Conservation (phyloP, 2,888 invertebrate species). For the Nysson spinosus region DNA sequence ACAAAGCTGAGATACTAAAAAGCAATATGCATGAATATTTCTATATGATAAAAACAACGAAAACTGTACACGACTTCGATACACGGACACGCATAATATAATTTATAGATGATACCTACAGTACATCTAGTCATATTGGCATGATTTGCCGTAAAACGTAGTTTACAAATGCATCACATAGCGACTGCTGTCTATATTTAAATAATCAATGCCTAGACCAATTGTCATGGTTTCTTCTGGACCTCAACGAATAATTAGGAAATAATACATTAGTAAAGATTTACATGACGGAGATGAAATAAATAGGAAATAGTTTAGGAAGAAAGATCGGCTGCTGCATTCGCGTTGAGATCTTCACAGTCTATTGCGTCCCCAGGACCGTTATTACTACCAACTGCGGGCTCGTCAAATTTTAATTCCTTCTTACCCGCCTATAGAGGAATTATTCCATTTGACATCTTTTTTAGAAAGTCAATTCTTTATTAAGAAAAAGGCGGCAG, state of each 20-base stretch:
- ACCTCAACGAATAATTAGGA: conserved; percentile 8
- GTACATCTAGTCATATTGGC: conserved; percentile 21
- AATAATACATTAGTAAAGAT: conserved; percentile 2
- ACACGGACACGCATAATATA: conserved; percentile 17
- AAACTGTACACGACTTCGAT: conserved; percentile 39
- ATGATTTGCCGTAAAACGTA: conserved; percentile 3
- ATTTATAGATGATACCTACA: conserved; percentile 15
- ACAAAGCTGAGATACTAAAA: conserved; percentile 26
- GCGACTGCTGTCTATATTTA: neutral
- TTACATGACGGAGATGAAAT: conserved; percentile 3
- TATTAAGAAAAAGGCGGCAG: conserved; percentile 43
- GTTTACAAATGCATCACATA: conserved; percentile 6
- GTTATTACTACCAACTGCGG: conserved; percentile 52
- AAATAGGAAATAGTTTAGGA: conserved; percentile 37
- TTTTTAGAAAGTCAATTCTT: conserved; percentile 47
- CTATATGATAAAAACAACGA: conserved; percentile 19
- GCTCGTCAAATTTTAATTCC: conserved; percentile 57
- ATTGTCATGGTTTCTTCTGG: neutral
- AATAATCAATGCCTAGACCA: conserved; percentile 1
- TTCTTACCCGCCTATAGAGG: conserved; percentile 60
- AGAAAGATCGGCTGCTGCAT: conserved; percentile 52
- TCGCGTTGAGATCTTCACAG: conserved; percentile 62
- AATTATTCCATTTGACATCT: conserved; percentile 60
- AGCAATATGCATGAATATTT: conserved; percentile 26
- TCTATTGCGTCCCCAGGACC: conserved; percentile 38